phyloP scores from a whole-genome alignment of 37 sponge, comb jelly and placozoan genomes.

The Cliona cf. orientalis region DNA sequence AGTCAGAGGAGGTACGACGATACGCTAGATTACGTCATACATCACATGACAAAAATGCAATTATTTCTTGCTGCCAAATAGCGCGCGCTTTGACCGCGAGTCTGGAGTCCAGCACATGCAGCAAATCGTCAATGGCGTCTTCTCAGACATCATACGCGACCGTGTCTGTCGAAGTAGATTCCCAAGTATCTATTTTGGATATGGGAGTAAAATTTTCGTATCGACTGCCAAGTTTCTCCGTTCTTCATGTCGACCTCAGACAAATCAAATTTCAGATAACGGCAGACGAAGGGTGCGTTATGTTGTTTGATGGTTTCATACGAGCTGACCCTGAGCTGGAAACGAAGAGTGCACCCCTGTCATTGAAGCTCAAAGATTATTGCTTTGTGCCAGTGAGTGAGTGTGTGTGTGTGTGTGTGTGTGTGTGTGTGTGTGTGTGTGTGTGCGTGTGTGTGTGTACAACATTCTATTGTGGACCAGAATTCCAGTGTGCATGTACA shows the following conservation, averaged over 20 bases:
- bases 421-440: neutral
- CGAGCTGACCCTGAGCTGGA: neutral
- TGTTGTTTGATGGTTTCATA: neutral
- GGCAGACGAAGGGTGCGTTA: neutral
- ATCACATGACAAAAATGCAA: neutral
- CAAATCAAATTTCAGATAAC: neutral
- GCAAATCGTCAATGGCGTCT: neutral
- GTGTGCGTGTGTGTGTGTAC: no score
- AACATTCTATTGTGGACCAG: no score
- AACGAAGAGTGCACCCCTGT: neutral
- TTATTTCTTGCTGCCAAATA: neutral
- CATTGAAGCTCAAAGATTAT: neutral
- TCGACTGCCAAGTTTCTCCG: neutral
- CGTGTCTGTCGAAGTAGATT: neutral
- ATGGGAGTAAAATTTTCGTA: constrained; percentile 7
- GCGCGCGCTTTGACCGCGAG: neutral
- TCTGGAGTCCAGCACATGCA: no score
- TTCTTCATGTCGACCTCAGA: neutral
- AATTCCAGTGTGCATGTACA: neutral
- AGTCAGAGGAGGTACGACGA: neutral
- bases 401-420: neutral
- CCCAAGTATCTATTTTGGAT: neutral
- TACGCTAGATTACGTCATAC: neutral
- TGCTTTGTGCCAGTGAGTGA: constrained; percentile 2
- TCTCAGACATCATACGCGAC: neutral